A percentile compares a stretch with the other conserved stretches of the same genome.
Conservation (phyloP, 2,797 vertebrate species). For the Hydrolagus colliei region DNA sequence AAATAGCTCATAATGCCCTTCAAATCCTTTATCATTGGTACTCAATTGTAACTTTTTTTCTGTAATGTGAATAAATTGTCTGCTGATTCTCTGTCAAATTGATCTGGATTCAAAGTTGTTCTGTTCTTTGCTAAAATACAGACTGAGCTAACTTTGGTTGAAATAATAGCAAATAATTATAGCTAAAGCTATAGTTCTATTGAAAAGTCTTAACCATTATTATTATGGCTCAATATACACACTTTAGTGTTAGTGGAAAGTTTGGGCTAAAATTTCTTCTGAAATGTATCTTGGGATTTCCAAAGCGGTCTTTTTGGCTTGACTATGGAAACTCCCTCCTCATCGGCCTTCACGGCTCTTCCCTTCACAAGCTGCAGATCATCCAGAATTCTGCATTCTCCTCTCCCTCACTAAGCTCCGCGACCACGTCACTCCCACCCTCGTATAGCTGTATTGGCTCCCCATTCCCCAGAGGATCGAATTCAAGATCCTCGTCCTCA, state of each 20-base stretch:
- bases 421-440: no score
- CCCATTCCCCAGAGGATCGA: no score
- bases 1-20: background rate
- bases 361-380: no score
- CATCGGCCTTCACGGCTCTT: no score
- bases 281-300: background rate
- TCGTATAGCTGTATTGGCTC: background rate
- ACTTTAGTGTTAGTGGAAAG: background rate
- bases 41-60: background rate
- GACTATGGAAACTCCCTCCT: no score
- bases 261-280: background rate
- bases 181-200: no score
- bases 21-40: background rate
- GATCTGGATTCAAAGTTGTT: background rate
- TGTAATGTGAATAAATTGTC: constrained; percentile 5
- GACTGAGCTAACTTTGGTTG: background rate
- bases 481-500: no score
- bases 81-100: background rate
- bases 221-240: background rate
- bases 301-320: background rate
- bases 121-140: background rate
- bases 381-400: no score
- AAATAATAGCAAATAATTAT: background rate
- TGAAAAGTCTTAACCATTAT: background rate
- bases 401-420: no score